Base-by-base conservation (phyloP, 2,113 vertebrate genomes). In the Azemiops feae region DNA sequence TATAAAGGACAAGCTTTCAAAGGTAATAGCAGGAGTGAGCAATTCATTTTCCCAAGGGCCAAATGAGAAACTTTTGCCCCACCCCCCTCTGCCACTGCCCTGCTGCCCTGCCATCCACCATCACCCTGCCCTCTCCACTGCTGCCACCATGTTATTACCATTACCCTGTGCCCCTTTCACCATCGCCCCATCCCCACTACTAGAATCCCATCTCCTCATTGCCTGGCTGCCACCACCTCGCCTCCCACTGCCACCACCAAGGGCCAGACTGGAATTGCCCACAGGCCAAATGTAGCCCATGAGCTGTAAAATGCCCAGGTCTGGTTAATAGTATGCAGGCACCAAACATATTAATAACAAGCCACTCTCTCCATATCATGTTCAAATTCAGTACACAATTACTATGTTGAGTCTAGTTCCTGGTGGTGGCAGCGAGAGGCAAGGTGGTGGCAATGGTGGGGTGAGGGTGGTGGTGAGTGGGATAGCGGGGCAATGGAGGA, bases 1-100 rank as follows among this genome's bases (percentile, higher is more conserved):
- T 95, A 93, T 69, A 94, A 94, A 96, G 94, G 95, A 97, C 96
- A 96, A 94, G 93, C 23, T 89, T 96, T 94, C 92, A 96, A 92
- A 34, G 58, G 92, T 94, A 96, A 94, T 69, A 69, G 30, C 12
- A 69, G 30, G 11, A 1, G 11, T 12, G 30, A 4, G 12, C 60
- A 12, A 69, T 69, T 69, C 12, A 69, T 69, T 5, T 69, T 69
- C 60, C 60, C 30, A 69, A 69, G 60, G 12, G 12, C 12, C 60
- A n/a, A 69, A 69, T 30, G 60, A 69, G 60, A 69, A n/a, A 69
- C 11, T n/a, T 69, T 30, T 69, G 30, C 4, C 30, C 11, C 60
- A 14, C 4, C 27, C 11, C 30, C 27, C 60, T n/a, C 60, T 69
- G 60, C 30, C 60, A 14, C 12, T 4, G 14, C 4, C 27, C 12